phyloP scores from a whole-genome alignment of 2,888 invertebrate species.

The Nymphalis c-album region DNA sequence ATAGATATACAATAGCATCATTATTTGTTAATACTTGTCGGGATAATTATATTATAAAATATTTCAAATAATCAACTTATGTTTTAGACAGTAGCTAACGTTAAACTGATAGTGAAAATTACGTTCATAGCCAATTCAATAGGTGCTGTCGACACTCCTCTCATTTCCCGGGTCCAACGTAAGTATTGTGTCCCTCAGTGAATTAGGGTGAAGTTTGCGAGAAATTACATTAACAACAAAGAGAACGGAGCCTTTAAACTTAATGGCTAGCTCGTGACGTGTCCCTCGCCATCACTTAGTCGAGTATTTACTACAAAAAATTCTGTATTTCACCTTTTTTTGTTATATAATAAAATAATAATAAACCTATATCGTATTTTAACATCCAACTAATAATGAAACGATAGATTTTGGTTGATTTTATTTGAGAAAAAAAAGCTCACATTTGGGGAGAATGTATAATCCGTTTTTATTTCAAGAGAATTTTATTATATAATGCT shows the following conservation, averaged over 20 bases:
- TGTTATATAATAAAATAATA: no score
- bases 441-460: neutral
- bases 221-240: constrained; percentile 48
- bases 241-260: constrained; percentile 43
- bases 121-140: constrained; percentile 6
- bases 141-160: constrained; percentile 4
- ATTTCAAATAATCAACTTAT: neutral
- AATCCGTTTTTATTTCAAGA: neutral
- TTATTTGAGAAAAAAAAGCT: neutral
- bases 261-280: constrained; percentile 43
- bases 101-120: neutral
- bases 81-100: neutral
- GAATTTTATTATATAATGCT: neutral
- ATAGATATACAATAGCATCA: no score
- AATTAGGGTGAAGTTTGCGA: constrained; percentile 40
- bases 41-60: no score
- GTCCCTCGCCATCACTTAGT: constrained; percentile 43
- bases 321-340: constrained; percentile 12
- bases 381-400: no score
- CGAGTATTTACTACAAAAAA: constrained; percentile 33
- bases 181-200: constrained; percentile 24
- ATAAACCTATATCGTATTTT: no score
- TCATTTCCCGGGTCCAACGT: constrained; percentile 5
- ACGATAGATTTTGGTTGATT: neutral
- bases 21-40: no score